Percentiles rank a stretch among this genome's conserved stretches.
Conservation (phyloP, 2,888 invertebrate species). For the Cyaniris semiargus region DNA sequence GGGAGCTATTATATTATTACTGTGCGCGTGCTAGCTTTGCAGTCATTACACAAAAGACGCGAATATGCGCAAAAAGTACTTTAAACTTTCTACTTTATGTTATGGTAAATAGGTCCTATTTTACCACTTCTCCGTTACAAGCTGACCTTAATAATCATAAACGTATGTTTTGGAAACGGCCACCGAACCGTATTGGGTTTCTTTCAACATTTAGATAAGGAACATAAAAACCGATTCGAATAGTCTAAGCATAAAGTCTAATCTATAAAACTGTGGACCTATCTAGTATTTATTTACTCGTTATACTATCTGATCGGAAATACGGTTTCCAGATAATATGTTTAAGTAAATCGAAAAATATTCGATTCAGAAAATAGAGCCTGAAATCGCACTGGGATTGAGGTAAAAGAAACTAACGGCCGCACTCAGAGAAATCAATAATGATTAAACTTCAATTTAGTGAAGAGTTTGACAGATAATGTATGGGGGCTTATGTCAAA, state of each 20-base stretch:
- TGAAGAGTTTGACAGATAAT: too few relatives aligned
- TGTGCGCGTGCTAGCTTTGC: too few relatives aligned
- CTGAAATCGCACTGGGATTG: too few relatives aligned
- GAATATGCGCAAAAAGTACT: too few relatives aligned
- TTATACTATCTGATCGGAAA: not conserved
- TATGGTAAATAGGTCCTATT: not conserved
- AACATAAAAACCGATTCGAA: not conserved
- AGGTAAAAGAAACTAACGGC: too few relatives aligned
- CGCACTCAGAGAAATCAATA: too few relatives aligned
- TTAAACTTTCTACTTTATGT: too few relatives aligned
- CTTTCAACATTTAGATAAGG: conserved; percentile 5
- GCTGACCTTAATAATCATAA: not conserved
- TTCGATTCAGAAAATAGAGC: not conserved
- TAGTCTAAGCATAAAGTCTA: not conserved
- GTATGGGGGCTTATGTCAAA: too few relatives aligned
- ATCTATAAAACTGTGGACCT: not conserved
- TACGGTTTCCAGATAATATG: not conserved
- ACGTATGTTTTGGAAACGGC: not conserved
- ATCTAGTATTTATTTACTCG: not conserved
- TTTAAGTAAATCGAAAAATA: not conserved
- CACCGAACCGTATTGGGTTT: not conserved
- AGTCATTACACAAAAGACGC: too few relatives aligned
- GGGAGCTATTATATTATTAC: too few relatives aligned
- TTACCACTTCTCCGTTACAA: not conserved
- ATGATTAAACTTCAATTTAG: too few relatives aligned